A percentile compares a stretch with the other conserved stretches of the same genome.
These are phyloP conservation scores for Nerophis ophidion DNA, from an alignment of 2,113 vertebrate genomes.

Conservation along the genomic window DNA sequence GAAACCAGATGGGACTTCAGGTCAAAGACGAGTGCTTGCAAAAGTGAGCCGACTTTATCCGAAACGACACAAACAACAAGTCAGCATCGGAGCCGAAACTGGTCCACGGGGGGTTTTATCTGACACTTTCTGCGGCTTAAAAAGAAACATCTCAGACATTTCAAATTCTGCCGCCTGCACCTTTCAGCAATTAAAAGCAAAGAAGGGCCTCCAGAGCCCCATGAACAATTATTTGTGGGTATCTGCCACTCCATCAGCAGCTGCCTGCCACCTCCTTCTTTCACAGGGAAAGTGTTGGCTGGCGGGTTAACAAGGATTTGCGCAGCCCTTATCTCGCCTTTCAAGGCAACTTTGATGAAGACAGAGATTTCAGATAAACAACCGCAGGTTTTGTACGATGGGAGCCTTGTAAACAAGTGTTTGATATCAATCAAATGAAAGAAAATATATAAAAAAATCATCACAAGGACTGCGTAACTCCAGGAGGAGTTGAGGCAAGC, in stretches of 20 bases:
- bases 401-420: conserved; percentile 46
- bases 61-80: conserved; percentile 45
- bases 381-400: conserved; percentile 46
- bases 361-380: conserved; percentile 59
- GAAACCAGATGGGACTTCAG: conserved; percentile 9
- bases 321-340: conserved; percentile 58
- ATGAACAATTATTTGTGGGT: conserved; percentile 42
- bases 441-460: conserved; percentile 42
- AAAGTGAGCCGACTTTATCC: conserved; percentile 42
- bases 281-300: conserved; percentile 51
- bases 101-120: conserved; percentile 35
- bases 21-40: conserved; percentile 37
- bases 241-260: conserved; percentile 54
- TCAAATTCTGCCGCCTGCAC: conserved; percentile 35
- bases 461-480: conserved; percentile 38
- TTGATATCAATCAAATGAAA: conserved; percentile 28
- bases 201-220: conserved; percentile 32
- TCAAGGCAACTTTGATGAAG: conserved; percentile 57
- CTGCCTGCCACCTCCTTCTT: conserved; percentile 17
- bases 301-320: conserved; percentile 58
- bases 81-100: conserved; percentile 35
- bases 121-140: conserved; percentile 31
- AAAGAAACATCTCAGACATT: conserved; percentile 33
- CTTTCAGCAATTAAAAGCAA: conserved; percentile 25
- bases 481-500: conserved; percentile 35